Base-by-base conservation (phyloP, 2,113 vertebrate species). In the Murina feae region DNA sequence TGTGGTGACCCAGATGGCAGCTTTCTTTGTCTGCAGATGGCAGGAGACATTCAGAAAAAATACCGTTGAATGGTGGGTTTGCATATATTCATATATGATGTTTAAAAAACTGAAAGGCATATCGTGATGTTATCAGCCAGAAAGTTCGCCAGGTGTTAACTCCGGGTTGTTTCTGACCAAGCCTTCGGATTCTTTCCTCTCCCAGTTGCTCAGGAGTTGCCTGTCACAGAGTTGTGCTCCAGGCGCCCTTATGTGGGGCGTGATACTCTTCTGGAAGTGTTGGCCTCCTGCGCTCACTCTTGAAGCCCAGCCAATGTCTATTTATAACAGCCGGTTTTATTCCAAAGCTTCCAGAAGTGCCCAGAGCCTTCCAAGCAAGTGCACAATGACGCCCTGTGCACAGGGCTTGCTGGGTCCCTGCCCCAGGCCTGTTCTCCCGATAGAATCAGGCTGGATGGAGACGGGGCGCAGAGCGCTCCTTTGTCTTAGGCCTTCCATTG, bases 281-380 rank as follows among this genome's bases (percentile, higher is more conserved):
- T 93, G 78, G 88, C 84, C 82, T 82, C 74, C 58, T 90, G 42
- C 84, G 76, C 32, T 88, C 58, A 66, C 68, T 44, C 88, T 69
- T 96, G 94, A 95, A 94, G 74, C 23, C 47, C 66, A 71, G 94
- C 96, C 95, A 96, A 42, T 55, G 13, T 90, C 95, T 97, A 95
- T 96, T 97, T 93, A 93, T 93, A 97, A 90, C 65, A 90, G 90
- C 85, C 91, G 90, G 21, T 96, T 96, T 95, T 97, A 93, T 95
- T 96, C 89, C 42, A 90, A 69, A 72, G 20, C 93, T 92, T 90
- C 90, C 85, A 89, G 75, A 87, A 90, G 78, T 51, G 51, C 91
- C 81, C 37, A 25, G 49, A 51, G 80, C 86, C 93, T 91, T 95
- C 89, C 81, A 76, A 83, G 74, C 32, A n/a, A 95, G 93, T 74